phyloP scores from a whole-genome alignment of 2,888 invertebrate genomes.

The Scaptomyza tumidula region DNA sequence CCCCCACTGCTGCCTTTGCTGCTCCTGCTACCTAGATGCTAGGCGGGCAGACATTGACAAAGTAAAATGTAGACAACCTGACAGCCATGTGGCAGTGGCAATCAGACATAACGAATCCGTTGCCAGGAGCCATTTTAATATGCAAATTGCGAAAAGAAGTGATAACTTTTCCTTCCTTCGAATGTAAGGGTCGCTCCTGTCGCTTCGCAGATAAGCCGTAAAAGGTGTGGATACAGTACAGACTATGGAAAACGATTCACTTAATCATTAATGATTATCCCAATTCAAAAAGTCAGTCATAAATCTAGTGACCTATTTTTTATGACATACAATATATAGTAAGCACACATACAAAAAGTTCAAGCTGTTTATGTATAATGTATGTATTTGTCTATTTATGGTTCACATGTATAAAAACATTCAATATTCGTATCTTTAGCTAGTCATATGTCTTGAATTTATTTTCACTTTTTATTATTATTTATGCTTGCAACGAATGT shows the following conservation, averaged over 20 bases:
- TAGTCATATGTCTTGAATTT: background rate
- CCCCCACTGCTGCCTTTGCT: background rate
- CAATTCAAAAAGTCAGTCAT: slow-evolving; percentile 38
- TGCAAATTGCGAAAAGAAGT: slow-evolving; percentile 68
- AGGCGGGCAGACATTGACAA: slow-evolving; percentile 48
- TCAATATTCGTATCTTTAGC: slow-evolving; percentile 5
- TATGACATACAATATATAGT: background rate
- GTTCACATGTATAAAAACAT: background rate
- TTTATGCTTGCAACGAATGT: background rate
- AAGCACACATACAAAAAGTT: background rate
- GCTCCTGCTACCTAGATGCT: slow-evolving; percentile 1
- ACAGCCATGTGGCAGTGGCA: slow-evolving; percentile 65
- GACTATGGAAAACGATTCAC: slow-evolving; percentile 31
- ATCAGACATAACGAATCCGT: slow-evolving; percentile 61
- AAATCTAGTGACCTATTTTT: slow-evolving; percentile 33
- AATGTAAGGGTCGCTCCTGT: slow-evolving; percentile 25
- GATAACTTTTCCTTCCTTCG: slow-evolving; percentile 44
- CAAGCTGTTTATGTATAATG: slow-evolving; percentile 17
- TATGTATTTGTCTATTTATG: slow-evolving; percentile 7
- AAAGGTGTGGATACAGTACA: slow-evolving; percentile 19
- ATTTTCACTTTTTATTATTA: background rate
- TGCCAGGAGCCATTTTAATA: slow-evolving; percentile 64
- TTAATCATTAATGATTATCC: slow-evolving; percentile 64
- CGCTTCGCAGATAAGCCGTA: slow-evolving; percentile 20
- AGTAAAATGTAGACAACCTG: slow-evolving; percentile 68